These are phyloP conservation scores for Bucco capensis DNA, from an alignment of 2,113 vertebrate species.

Conservation along the genomic window DNA sequence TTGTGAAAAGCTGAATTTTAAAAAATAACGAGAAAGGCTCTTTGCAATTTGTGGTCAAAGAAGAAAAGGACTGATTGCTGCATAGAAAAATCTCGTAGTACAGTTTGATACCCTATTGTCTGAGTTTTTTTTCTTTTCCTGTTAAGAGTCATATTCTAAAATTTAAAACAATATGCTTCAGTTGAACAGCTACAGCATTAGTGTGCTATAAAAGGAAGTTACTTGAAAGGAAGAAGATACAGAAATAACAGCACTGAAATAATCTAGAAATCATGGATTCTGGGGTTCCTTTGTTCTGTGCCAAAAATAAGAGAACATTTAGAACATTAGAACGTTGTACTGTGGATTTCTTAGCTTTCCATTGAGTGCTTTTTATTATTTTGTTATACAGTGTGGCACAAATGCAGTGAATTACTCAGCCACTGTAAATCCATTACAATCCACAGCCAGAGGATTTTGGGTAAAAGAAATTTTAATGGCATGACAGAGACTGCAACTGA, in stretches of 20 bases:
- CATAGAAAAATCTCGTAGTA: neutral
- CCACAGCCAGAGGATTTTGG: neutral
- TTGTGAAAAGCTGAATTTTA: neutral
- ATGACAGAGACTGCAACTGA: neutral
- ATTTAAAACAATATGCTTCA: neutral
- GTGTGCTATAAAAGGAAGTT: neutral
- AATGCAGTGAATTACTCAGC: neutral
- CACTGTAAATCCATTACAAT: neutral
- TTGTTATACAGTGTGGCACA: neutral
- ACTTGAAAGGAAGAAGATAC: neutral
- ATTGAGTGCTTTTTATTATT: neutral
- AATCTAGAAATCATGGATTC: neutral
- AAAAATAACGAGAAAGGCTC: neutral
- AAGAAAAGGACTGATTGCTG: neutral
- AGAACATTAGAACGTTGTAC: neutral
- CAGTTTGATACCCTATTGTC: neutral
- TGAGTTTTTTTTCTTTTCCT: neutral
- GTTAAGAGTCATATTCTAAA: neutral
- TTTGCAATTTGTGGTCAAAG: neutral
- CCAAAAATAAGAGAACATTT: neutral
- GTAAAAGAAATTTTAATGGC: neutral
- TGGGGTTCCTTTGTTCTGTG: neutral
- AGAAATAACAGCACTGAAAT: neutral
- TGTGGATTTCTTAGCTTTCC: neutral
- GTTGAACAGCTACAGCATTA: neutral